These are phyloP conservation scores for Psittacula derbiana DNA, from an alignment of 2,797 vertebrate species.

Conservation along the genomic window DNA sequence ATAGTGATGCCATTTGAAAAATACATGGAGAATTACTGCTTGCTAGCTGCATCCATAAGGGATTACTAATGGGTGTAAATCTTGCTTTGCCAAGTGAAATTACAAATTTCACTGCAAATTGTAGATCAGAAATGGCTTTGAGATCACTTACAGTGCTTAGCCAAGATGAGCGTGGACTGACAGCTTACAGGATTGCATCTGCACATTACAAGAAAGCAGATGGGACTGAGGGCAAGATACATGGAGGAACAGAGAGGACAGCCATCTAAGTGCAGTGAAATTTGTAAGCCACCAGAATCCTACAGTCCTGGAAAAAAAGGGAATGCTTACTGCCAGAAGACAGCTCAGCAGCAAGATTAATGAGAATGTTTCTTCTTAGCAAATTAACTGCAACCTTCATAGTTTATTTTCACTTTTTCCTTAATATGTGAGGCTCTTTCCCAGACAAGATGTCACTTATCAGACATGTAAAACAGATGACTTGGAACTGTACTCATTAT, in stretches of 20 bases:
- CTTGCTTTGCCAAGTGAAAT: not conserved
- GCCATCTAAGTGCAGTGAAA: not conserved
- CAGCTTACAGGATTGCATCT: not conserved
- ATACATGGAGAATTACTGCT: not conserved
- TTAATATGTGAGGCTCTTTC: not conserved
- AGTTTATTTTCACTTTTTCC: not conserved
- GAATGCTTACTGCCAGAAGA: not conserved
- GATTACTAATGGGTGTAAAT: not conserved
- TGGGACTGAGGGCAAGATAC: not conserved
- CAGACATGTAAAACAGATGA: not conserved
- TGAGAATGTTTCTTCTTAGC: not conserved
- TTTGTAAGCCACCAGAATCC: not conserved
- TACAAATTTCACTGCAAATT: not conserved
- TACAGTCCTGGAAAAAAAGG: not conserved
- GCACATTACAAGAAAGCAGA: not conserved
- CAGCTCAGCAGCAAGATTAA: not conserved
- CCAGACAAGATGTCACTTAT: not conserved
- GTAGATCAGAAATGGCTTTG: not conserved
- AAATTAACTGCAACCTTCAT: not conserved
- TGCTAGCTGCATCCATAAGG: not conserved
- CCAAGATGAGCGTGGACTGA: not conserved
- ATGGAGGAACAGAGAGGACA: not conserved
- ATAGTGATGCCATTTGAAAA: not conserved
- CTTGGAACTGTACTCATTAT: not conserved
- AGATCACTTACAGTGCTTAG: not conserved